These are phyloP conservation scores for Triplophysa dalaica DNA, from an alignment of 2,113 vertebrate genomes.

Conservation along the genomic window DNA sequence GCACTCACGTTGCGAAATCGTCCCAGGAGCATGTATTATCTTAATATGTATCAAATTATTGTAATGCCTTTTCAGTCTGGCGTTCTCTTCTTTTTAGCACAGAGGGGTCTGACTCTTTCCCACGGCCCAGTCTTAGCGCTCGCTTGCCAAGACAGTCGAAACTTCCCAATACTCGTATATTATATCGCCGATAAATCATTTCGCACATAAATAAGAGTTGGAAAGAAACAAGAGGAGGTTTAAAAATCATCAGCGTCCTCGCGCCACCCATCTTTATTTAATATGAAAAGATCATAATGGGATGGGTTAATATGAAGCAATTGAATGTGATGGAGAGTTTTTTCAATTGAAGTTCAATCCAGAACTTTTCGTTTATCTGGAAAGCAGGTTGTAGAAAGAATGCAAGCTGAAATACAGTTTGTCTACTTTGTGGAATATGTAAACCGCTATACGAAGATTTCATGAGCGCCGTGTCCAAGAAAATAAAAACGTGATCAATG, in stretches of 20 bases:
- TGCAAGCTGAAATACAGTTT: neutral
- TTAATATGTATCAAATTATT: slow-evolving; percentile 73
- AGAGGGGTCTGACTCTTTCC: slow-evolving; percentile 64
- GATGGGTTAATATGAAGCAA: neutral
- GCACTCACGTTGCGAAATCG: slow-evolving; percentile 48
- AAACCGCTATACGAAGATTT: slow-evolving; percentile 20
- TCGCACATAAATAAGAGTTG: slow-evolving; percentile 28
- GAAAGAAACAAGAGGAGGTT: slow-evolving; percentile 16
- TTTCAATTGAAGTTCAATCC: slow-evolving; percentile 26
- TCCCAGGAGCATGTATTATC: slow-evolving; percentile 64
- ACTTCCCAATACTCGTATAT: slow-evolving; percentile 29
- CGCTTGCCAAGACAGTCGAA: neutral
- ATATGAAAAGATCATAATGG: slow-evolving; percentile 29
- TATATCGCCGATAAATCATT: slow-evolving; percentile 34
- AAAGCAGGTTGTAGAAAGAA: neutral
- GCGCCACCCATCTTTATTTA: slow-evolving; percentile 17
- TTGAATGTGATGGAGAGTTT: neutral
- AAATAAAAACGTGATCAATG: slow-evolving; percentile 9
- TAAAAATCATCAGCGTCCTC: slow-evolving; percentile 25
- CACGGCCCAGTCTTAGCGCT: slow-evolving; percentile 57
- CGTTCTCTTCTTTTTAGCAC: slow-evolving; percentile 58
- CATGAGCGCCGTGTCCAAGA: slow-evolving; percentile 5
- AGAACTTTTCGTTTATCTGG: slow-evolving; percentile 5
- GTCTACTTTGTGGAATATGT: neutral
- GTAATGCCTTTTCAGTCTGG: slow-evolving; percentile 60